phyloP scores from a whole-genome alignment of 1,140 invertebrate species.

The Drosophila pallidifrons region DNA sequence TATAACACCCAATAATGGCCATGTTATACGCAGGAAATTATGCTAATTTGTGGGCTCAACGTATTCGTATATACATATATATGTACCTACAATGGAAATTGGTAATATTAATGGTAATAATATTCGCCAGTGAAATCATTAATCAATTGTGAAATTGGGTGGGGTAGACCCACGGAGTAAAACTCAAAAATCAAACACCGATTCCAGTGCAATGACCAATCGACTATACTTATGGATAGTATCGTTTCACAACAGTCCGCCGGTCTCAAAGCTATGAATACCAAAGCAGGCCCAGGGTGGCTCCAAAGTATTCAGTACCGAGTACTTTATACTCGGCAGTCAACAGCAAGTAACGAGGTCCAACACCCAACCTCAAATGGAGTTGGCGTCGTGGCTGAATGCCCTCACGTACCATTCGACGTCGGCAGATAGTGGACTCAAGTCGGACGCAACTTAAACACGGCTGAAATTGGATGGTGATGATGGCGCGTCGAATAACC shows the following conservation, averaged over 20 bases:
- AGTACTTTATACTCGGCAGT: conserved; percentile 1
- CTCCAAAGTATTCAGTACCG: conserved; percentile 26
- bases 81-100: conserved; percentile 36
- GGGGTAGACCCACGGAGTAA: conserved; percentile 42
- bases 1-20: conserved; percentile 69
- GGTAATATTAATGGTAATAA: conserved; percentile 4
- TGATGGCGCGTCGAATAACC: conserved; percentile 51
- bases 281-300: conserved; percentile 43
- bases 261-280: conserved; percentile 45
- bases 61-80: not conserved
- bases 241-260: conserved; percentile 48
- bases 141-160: conserved; percentile 76
- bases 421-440: conserved; percentile 27
- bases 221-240: conserved; percentile 39
- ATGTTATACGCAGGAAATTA: conserved; percentile 73
- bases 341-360: not conserved
- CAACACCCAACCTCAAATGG: conserved; percentile 27
- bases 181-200: conserved; percentile 19
- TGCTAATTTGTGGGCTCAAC: conserved; percentile 64
- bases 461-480: conserved; percentile 8
- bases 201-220: conserved; percentile 72
- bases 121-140: conserved; percentile 68
- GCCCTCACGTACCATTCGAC: conserved; percentile 60
- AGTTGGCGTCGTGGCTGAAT: conserved; percentile 64
- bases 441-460: not conserved